Evolutionary conservation across 2,888 invertebrate genomes (phyloP).

Genomic region (Pandemis heparana): DNA sequence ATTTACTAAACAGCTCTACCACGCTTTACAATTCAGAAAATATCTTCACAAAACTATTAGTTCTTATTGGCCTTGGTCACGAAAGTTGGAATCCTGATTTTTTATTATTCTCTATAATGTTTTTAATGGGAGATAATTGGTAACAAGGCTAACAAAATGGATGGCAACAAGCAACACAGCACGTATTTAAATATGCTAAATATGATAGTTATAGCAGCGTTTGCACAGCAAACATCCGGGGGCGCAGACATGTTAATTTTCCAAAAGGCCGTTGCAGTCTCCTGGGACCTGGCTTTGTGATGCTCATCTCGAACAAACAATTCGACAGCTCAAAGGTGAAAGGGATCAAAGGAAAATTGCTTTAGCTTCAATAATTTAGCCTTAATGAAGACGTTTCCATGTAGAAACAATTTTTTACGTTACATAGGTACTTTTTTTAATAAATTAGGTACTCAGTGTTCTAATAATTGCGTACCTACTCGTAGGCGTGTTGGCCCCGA

Average conservation of each 20-base stretch:
- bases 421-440: not conserved
- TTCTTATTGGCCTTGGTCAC: too few species aligned
- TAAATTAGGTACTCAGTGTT: too few species aligned
- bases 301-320: constrained; percentile 8
- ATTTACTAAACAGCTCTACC: too few species aligned
- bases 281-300: constrained; percentile 11
- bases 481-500: too few species aligned
- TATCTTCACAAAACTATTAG: too few species aligned
- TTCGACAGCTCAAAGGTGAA: constrained; percentile 11
- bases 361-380: not conserved
- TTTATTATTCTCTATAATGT: too few species aligned
- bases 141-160: not conserved
- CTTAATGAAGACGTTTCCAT: not conserved
- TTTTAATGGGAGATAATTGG: not conserved
- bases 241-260: constrained; percentile 8
- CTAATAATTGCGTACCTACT: too few species aligned
- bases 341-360: not conserved
- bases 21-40: too few species aligned
- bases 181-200: not conserved
- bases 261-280: constrained; percentile 14
- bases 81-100: too few species aligned
- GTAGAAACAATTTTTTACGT: not conserved
- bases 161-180: not conserved
- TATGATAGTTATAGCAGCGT: not conserved
- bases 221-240: not conserved